Conservation (phyloP, 2,888 invertebrate species). For the Scaptomyza reducta region DNA sequence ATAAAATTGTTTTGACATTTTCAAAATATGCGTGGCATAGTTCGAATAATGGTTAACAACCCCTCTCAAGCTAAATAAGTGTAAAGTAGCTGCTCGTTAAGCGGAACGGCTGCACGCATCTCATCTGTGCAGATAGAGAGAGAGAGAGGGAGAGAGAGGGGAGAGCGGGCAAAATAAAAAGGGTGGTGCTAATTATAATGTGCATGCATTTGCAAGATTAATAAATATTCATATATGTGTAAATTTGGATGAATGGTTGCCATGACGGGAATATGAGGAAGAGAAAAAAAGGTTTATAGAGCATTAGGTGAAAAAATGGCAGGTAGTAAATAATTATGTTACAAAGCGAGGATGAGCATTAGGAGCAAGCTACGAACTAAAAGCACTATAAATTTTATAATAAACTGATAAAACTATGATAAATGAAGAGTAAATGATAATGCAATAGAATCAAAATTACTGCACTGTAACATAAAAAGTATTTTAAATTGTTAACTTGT, state of each 20-base stretch:
- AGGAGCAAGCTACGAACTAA: too few relatives aligned
- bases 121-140: slow-evolving; percentile 14
- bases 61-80: slow-evolving; percentile 12
- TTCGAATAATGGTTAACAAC: slow-evolving; percentile 55
- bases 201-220: slow-evolving; percentile 64
- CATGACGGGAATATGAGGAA: slow-evolving; percentile 1
- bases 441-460: too few relatives aligned
- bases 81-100: slow-evolving; percentile 35
- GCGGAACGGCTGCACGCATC: slow-evolving; percentile 63
- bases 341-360: slow-evolving; percentile 4
- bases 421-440: too few relatives aligned
- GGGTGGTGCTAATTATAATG: slow-evolving; percentile 75
- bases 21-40: slow-evolving; percentile 68
- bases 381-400: too few relatives aligned
- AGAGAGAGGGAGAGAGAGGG: slow-evolving; percentile 7
- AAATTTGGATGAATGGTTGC: neutral
- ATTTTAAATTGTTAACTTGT: too few relatives aligned
- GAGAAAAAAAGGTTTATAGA: slow-evolving; percentile 9
- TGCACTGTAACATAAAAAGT: too few relatives aligned
- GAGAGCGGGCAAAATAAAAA: slow-evolving; percentile 9
- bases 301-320: slow-evolving; percentile 14
- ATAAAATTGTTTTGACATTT: slow-evolving; percentile 80
- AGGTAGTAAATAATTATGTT: neutral
- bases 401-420: too few relatives aligned
- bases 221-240: slow-evolving; percentile 43